A percentile compares a stretch with the other conserved stretches of the same genome.
phyloP scores from a whole-genome alignment of 2,797 vertebrate genomes.

The Tachyglossus aculeatus region DNA sequence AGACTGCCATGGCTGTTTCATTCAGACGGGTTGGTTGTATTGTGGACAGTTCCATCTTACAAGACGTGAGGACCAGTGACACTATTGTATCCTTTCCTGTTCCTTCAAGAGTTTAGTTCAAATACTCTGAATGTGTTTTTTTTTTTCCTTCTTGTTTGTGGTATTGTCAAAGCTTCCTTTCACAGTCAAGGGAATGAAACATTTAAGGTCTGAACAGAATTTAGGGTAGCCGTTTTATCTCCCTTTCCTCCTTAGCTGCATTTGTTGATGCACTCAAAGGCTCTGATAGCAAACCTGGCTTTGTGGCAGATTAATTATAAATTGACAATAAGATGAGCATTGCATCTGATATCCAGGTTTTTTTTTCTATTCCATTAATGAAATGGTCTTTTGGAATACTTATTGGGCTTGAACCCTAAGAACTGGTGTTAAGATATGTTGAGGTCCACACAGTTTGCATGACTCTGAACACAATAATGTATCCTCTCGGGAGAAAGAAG shows the following conservation, averaged over 20 bases:
- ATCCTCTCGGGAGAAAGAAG: too few species aligned
- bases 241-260: not conserved
- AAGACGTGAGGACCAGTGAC: not conserved
- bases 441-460: too few species aligned
- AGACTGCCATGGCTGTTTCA: not conserved
- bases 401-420: too few species aligned
- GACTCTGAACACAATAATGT: too few species aligned
- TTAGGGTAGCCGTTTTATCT: not conserved
- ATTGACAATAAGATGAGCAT: too few species aligned
- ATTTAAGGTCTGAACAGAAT: not conserved
- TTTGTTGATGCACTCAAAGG: not conserved
- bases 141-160: not conserved
- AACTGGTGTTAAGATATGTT: too few species aligned
- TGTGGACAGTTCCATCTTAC: not conserved
- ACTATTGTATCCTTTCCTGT: not conserved
- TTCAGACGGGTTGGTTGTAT: not conserved
- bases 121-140: not conserved
- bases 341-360: too few species aligned
- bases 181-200: not conserved
- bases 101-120: constrained; percentile 9
- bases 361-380: too few species aligned
- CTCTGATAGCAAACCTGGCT: too few species aligned
- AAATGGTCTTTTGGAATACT: too few species aligned
- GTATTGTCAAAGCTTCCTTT: not conserved
- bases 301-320: too few species aligned